Conservation (phyloP, 2,797 vertebrate species). For the Apogon talboti region DNA sequence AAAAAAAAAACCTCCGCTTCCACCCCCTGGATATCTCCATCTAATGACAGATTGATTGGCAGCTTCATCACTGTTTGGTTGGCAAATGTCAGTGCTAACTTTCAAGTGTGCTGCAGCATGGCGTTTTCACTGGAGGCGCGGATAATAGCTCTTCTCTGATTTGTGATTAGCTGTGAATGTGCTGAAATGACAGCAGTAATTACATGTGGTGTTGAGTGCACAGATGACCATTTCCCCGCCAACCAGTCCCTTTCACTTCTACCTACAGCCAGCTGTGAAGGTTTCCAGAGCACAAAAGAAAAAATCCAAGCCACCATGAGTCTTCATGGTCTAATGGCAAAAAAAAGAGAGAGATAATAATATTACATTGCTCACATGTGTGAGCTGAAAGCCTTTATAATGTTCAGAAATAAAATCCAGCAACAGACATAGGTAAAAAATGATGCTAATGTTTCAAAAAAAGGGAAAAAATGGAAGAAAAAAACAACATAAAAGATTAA, state of each 20-base stretch:
- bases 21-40: slow-evolving; percentile 7
- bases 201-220: slow-evolving; percentile 19
- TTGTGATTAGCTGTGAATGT: slow-evolving; percentile 34
- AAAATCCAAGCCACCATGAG: background rate
- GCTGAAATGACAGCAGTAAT: slow-evolving; percentile 44
- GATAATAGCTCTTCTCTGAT: slow-evolving; percentile 26
- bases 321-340: too few relatives aligned
- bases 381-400: too few relatives aligned
- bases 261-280: background rate
- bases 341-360: background rate
- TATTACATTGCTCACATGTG: background rate
- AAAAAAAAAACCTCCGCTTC: slow-evolving; percentile 6
- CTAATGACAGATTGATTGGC: slow-evolving; percentile 45
- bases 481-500: background rate
- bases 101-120: slow-evolving; percentile 22
- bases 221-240: background rate
- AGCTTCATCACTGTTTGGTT: slow-evolving; percentile 16
- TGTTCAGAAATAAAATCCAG: too few relatives aligned
- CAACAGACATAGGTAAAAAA: background rate
- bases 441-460: background rate
- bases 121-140: slow-evolving; percentile 1
- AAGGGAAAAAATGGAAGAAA: background rate
- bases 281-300: background rate
- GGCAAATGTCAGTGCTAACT: slow-evolving; percentile 40
- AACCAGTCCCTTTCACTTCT: background rate